Percentiles rank a stretch among this genome's conserved stretches.
phyloP scores from a whole-genome alignment of 2,797 vertebrate species.

The Crocodylus rhombifer region DNA sequence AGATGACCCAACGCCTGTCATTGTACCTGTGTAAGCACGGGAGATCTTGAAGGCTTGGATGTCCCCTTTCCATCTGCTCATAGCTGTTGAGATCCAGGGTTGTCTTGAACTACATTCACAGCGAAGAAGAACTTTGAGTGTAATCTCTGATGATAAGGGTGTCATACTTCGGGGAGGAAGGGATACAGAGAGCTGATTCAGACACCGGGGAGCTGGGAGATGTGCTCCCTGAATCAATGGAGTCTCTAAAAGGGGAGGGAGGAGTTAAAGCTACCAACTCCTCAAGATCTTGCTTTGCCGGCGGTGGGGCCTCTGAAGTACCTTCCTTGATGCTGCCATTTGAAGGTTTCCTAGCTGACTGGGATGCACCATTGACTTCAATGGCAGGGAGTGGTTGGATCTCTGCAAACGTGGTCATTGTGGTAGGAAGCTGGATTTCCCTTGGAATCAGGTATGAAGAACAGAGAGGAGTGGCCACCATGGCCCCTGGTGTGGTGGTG shows the following conservation, averaged over 20 bases:
- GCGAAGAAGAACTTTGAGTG: slow-evolving; percentile 98
- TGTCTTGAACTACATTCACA: slow-evolving; percentile 85
- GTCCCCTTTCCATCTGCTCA: slow-evolving; percentile 36
- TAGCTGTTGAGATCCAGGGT: slow-evolving; percentile 20
- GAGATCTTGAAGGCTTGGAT: slow-evolving; percentile 69
- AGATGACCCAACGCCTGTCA: slow-evolving; percentile 47
- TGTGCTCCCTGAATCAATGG: slow-evolving; percentile 90
- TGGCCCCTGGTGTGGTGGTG: slow-evolving; percentile 81
- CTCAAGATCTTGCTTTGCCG: slow-evolving; percentile 90
- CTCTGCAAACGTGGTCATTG: slow-evolving; percentile 94
- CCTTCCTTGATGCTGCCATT: slow-evolving; percentile 81
- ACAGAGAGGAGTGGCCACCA: slow-evolving; percentile 82
- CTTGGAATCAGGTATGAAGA: slow-evolving; percentile 89
- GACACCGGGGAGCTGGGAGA: slow-evolving; percentile 90
- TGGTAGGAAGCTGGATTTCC: slow-evolving; percentile 90
- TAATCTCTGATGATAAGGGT: slow-evolving; percentile 95
- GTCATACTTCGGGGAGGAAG: slow-evolving; percentile 92
- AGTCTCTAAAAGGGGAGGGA: slow-evolving; percentile 98
- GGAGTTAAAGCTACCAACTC: slow-evolving; percentile 96
- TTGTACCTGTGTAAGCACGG: slow-evolving; percentile 70
- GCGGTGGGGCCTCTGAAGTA: slow-evolving; percentile 81
- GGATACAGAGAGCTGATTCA: slow-evolving; percentile 88
- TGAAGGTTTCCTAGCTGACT: slow-evolving; percentile 79
- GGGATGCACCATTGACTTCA: slow-evolving; percentile 85
- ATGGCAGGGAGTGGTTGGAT: slow-evolving; percentile 92